Evolutionary conservation across 2,888 invertebrate species (phyloP).

Genomic region (Apodemia mormo): DNA sequence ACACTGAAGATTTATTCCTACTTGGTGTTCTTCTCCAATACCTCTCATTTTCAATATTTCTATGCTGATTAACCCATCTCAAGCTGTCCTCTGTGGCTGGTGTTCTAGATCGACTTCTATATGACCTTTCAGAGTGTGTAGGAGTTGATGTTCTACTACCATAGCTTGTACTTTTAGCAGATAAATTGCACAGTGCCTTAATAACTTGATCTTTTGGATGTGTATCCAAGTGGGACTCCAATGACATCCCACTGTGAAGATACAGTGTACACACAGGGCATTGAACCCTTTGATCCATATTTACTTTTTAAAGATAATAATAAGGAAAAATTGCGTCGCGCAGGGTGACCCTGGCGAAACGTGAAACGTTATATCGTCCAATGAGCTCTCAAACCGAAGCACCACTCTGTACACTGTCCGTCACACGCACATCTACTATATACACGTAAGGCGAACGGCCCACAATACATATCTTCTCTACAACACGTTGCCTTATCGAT

Average conservation of each 20-base stretch:
- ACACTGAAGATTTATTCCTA: conserved; percentile 53
- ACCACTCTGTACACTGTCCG: conserved; percentile 59
- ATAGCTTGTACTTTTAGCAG: conserved; percentile 67
- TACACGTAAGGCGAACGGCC: conserved; percentile 62
- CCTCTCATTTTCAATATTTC: conserved; percentile 60
- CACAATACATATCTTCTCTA: conserved; percentile 70
- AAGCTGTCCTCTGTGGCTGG: conserved; percentile 61
- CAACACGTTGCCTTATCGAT: conserved; percentile 72
- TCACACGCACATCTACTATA: conserved; percentile 71
- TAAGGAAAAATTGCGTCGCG: conserved; percentile 38
- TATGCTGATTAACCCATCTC: conserved; percentile 58
- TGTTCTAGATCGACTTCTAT: conserved; percentile 66
- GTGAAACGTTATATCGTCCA: conserved; percentile 50
- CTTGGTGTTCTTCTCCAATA: conserved; percentile 71
- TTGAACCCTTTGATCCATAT: conserved; percentile 77
- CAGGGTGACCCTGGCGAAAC: conserved; percentile 42
- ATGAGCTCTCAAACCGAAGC: conserved; percentile 57
- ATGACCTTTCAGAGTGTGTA: conserved; percentile 65
- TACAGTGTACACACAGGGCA: conserved; percentile 94
- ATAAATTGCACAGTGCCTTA: conserved; percentile 84
- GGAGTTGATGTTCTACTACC: conserved; percentile 69
- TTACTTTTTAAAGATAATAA: conserved; percentile 42
- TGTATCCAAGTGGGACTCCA: conserved; percentile 90
- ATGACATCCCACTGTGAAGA: conserved; percentile 90
- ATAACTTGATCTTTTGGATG: conserved; percentile 95